A percentile compares a stretch with the other conserved stretches of the same genome.
Conservation (phyloP, 1,140 invertebrate species). For the Anoplophora glabripennis region DNA sequence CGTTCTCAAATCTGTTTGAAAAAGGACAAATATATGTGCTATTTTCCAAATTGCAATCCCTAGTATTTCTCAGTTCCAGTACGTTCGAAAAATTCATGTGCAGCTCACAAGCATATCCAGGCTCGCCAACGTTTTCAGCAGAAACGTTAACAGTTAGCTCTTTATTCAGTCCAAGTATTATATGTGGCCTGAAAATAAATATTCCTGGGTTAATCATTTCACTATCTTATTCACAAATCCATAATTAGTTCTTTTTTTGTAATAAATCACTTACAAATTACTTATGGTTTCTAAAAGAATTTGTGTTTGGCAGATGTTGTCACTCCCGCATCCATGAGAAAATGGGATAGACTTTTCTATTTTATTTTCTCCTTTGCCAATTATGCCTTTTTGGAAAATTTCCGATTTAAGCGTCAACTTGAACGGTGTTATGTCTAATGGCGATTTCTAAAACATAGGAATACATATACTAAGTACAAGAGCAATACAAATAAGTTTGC, state of each 20-base stretch:
- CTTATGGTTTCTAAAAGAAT: background rate
- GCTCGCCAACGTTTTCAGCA: slow-evolving; percentile 25
- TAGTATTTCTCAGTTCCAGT: slow-evolving; percentile 25
- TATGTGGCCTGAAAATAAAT: background rate
- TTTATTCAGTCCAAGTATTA: slow-evolving; percentile 25
- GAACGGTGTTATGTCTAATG: slow-evolving; percentile 1
- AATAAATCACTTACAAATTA: slow-evolving; percentile 4
- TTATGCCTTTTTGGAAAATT: background rate
- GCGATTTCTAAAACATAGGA: slow-evolving; percentile 5
- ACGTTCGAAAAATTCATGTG: slow-evolving; percentile 16
- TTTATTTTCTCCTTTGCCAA: background rate
- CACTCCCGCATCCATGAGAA: slow-evolving; percentile 15
- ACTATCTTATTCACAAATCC: too few relatives aligned
- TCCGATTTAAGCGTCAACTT: background rate
- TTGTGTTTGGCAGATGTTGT: slow-evolving; percentile 10
- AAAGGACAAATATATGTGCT: slow-evolving; percentile 24
- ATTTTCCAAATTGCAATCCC: slow-evolving; percentile 24
- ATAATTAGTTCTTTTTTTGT: background rate
- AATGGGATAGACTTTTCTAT: slow-evolving; percentile 3
- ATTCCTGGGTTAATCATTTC: too few relatives aligned
- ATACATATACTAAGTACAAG: too few relatives aligned
- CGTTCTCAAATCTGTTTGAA: background rate
- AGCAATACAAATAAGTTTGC: too few relatives aligned
- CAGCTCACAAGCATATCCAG: slow-evolving; percentile 29
- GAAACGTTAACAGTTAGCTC: slow-evolving; percentile 18